Percentiles rank a stretch among this genome's conserved stretches.
These are phyloP conservation scores for Heliconius hortense DNA, from an alignment of 2,888 invertebrate species.

Conservation along the genomic window DNA sequence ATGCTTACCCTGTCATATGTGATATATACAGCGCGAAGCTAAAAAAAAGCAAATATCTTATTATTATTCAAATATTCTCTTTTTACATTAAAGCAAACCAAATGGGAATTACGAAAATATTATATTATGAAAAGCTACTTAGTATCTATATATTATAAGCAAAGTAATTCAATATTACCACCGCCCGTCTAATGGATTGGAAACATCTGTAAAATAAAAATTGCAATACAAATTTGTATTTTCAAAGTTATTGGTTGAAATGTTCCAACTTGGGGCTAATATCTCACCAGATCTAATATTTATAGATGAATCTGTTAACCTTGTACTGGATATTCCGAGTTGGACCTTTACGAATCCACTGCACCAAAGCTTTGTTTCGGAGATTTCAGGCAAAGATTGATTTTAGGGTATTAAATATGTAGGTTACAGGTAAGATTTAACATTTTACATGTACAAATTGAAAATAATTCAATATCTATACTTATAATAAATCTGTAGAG, in stretches of 20 bases:
- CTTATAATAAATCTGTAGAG: too few relatives aligned
- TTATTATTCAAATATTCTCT: neutral
- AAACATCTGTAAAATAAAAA: slow-evolving; percentile 25
- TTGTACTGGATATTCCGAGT: slow-evolving; percentile 42
- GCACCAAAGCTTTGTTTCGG: neutral
- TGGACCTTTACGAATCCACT: slow-evolving; percentile 1
- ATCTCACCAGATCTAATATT: slow-evolving; percentile 68
- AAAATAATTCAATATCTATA: neutral
- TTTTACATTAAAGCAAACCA: slow-evolving; percentile 1
- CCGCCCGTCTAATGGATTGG: slow-evolving; percentile 5
- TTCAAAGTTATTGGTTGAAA: slow-evolving; percentile 14
- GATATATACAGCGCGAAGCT: too few relatives aligned
- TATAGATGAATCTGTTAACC: slow-evolving; percentile 65
- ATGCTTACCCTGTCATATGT: too few relatives aligned
- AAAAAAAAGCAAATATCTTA: too few relatives aligned
- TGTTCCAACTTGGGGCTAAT: slow-evolving; percentile 54
- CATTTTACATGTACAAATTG: neutral
- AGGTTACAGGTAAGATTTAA: neutral
- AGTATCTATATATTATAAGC: neutral
- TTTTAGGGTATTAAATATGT: neutral
- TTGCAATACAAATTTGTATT: slow-evolving; percentile 3
- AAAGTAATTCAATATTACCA: slow-evolving; percentile 17
- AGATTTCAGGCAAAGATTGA: neutral
- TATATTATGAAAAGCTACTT: slow-evolving; percentile 6
- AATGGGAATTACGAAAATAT: slow-evolving; percentile 8